Percentiles rank a stretch among this genome's conserved stretches.
Conservation (phyloP, 2,888 invertebrate genomes). For the Andrena bicolor region DNA sequence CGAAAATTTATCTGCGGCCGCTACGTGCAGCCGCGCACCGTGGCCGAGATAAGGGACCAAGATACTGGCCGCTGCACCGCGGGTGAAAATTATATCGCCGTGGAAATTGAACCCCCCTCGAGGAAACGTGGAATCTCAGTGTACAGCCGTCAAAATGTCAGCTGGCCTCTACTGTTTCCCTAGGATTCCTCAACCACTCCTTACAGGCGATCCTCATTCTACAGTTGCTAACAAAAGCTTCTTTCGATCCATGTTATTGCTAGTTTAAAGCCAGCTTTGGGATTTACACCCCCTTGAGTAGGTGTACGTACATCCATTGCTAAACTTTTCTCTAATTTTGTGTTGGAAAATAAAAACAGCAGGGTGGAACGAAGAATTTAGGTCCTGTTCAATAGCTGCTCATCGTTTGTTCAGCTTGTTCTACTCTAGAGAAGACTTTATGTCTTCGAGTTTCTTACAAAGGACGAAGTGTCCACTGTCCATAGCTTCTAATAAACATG, state of each 20-base stretch:
- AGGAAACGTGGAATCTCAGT: background rate
- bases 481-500: too few species aligned
- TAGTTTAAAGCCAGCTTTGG: background rate
- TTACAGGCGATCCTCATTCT: background rate
- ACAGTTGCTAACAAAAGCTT: background rate
- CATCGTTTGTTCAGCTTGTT: too few species aligned
- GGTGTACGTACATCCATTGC: too few species aligned
- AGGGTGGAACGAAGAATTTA: too few species aligned
- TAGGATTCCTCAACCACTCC: background rate
- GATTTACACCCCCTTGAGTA: too few species aligned
- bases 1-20: conserved; percentile 65
- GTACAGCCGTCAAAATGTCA: background rate
- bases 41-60: conserved; percentile 30
- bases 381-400: too few species aligned
- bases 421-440: too few species aligned
- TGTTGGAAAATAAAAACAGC: too few species aligned
- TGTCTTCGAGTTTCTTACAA: too few species aligned
- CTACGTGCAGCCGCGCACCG: conserved; percentile 32
- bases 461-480: too few species aligned
- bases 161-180: background rate
- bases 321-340: too few species aligned
- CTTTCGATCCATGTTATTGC: background rate
- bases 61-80: background rate
- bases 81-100: conserved; percentile 40
- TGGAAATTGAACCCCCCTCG: conserved; percentile 24